Base-by-base conservation (phyloP, 2,113 vertebrate genomes). In the Mustela nigripes region DNA sequence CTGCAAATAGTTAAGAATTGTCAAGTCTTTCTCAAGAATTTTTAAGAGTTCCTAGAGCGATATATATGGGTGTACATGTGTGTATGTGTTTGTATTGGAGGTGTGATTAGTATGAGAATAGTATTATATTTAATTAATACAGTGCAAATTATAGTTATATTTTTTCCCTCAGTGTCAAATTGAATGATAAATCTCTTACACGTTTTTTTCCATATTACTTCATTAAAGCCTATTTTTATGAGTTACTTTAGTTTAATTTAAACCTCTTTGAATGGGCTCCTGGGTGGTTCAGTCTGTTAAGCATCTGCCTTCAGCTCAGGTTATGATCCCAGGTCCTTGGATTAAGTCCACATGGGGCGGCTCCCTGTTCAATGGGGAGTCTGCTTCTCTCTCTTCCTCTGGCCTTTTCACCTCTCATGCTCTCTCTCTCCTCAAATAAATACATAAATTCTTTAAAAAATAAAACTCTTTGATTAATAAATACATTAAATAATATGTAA, bases 221-320 rank as follows among this genome's bases (percentile, higher is more conserved):
- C 28, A 42, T 92, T 56, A 71, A 85, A 85, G 67, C 45, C 24
- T 82, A 67, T 31, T 94, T 94, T 78, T 71, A 82, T 50, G 16
- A 3, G 8, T 53, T 93, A 87, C 33, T 95, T 92, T 90, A 94
- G 33, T 36, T 39, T 42, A 92, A 84, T 53, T 89, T 63, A 76
- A 36, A 69, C 33, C 63, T 33, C 63, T 69, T 36, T 69, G 67
- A 36, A 36, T 69, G 67, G 33, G 18, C 2, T 19, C 33, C 18
- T 36, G 67, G 67, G 18, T 69, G 67, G 33, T 4, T 69, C 67
- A 69, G 33, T 69, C 18, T 19, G 33, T 36, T 69, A 69, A 36
- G 33, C 67, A 69, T 69, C 67, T 69, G 33, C 18, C 33, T 69
- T 69, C 3, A 4, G n/a, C 67, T 69, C 18, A 69, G 18, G 33